A percentile compares a stretch with the other conserved stretches of the same genome.
Evolutionary conservation across 2,113 vertebrate species (phyloP).

Genomic region (Bombycilla garrulus): DNA sequence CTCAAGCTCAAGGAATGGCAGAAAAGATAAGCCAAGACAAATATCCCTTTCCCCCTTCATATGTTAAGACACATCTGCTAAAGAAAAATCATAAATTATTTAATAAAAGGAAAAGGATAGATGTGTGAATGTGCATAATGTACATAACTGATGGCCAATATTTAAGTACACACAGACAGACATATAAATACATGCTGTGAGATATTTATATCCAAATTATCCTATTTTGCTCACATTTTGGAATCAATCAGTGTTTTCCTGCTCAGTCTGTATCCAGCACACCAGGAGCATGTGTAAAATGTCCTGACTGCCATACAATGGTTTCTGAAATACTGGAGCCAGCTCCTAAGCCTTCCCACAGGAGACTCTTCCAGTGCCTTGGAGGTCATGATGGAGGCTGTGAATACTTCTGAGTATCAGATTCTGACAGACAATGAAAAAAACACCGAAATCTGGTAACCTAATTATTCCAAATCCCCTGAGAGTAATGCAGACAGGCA

Average conservation of each 20-base stretch:
- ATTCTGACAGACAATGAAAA: neutral
- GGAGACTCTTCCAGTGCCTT: neutral
- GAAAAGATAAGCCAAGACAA: neutral
- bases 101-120: neutral
- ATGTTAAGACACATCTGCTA: neutral
- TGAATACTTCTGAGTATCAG: neutral
- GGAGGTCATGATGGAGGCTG: neutral
- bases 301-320: accelerated
- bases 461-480: neutral
- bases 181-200: accelerated
- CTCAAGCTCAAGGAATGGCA: neutral
- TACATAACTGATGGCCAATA: neutral
- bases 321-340: neutral
- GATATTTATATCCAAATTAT: neutral
- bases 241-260: neutral
- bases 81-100: neutral
- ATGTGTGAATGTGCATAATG: neutral
- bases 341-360: neutral
- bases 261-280: neutral
- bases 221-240: neutral
- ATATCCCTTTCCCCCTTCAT: neutral
- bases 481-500: neutral
- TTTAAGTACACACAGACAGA: neutral
- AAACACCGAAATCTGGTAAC: neutral
- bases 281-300: neutral